These are phyloP conservation scores for Romanogobio albipinnatus DNA, from an alignment of 2,113 vertebrate species.

Conservation along the genomic window DNA sequence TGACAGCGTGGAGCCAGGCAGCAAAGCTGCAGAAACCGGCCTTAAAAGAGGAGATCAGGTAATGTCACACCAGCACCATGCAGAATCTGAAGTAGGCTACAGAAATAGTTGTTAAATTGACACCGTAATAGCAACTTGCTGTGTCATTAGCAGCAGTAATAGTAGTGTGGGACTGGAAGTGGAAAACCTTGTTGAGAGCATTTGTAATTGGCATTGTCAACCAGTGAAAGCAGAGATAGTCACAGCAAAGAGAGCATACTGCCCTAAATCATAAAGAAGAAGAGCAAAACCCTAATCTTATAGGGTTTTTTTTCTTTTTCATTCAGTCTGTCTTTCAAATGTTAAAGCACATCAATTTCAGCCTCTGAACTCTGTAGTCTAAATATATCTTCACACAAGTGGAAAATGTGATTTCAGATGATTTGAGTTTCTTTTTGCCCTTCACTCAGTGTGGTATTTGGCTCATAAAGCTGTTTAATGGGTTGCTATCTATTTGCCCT, in stretches of 20 bases:
- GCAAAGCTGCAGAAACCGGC: conserved; percentile 93
- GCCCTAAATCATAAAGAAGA: neutral
- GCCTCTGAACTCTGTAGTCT: neutral
- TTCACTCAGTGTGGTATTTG: neutral
- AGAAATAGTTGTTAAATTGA: conserved; percentile 16
- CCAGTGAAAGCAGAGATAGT: neutral
- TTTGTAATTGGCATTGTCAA: conserved; percentile 26
- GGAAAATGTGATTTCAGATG: neutral
- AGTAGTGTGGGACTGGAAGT: neutral
- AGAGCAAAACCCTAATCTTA: neutral
- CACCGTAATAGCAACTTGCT: conserved; percentile 5
- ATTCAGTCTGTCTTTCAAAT: neutral
- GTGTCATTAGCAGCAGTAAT: neutral
- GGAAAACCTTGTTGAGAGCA: neutral
- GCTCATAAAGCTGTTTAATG: conserved; percentile 8
- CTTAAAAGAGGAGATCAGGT: conserved; percentile 98
- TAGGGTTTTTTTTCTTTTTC: neutral
- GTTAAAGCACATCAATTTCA: neutral
- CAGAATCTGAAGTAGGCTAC: neutral
- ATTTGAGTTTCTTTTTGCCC: neutral
- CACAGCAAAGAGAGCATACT: neutral
- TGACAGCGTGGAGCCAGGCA: conserved; percentile 91
- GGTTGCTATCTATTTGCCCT: neutral
- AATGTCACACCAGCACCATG: conserved; percentile 4
- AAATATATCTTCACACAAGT: neutral